These are phyloP conservation scores for Rhinatrema bivittatum DNA, from an alignment of 2,797 vertebrate species.

Conservation along the genomic window DNA sequence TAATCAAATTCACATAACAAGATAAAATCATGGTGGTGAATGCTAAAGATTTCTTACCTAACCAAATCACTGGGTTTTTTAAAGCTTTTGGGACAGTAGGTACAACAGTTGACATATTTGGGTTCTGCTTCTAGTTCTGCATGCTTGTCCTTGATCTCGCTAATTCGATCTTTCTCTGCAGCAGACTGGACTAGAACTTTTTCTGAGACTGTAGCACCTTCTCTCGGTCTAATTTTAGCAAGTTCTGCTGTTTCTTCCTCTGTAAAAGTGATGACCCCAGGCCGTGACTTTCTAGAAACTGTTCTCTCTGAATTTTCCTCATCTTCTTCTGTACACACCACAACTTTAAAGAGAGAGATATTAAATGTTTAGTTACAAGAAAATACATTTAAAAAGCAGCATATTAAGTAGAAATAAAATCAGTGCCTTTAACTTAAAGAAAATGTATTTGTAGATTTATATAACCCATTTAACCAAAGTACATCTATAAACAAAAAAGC, in stretches of 20 bases:
- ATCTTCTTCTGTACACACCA: slow-evolving; percentile 51
- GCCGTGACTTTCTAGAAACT: slow-evolving; percentile 63
- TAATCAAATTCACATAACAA: too few species aligned
- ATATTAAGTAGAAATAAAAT: too few species aligned
- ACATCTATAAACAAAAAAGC: too few species aligned
- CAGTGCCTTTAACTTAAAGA: too few species aligned
- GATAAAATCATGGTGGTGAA: too few species aligned
- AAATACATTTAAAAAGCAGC: background rate
- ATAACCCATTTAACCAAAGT: background rate
- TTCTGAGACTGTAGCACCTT: slow-evolving; percentile 88
- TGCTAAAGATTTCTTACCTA: too few species aligned
- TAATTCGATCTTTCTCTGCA: slow-evolving; percentile 91
- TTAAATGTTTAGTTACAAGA: background rate
- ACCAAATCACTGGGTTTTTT: slow-evolving; percentile 96
- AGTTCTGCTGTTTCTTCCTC: slow-evolving; percentile 92
- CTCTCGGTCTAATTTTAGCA: slow-evolving; percentile 80
- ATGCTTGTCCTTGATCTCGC: slow-evolving; percentile 89
- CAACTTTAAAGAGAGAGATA: slow-evolving; percentile 15
- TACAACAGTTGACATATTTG: slow-evolving; percentile 90
- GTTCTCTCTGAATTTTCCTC: slow-evolving; percentile 67
- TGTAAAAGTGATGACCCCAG: slow-evolving; percentile 90
- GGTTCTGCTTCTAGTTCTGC: slow-evolving; percentile 87
- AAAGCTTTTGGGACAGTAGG: slow-evolving; percentile 94
- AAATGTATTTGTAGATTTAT: too few species aligned
- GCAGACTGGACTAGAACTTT: slow-evolving; percentile 93